Evolutionary conservation across 2,888 invertebrate species (phyloP), one percentile per base, ranked within the genome.

Genomic region (Embidobia sp.): DNA sequence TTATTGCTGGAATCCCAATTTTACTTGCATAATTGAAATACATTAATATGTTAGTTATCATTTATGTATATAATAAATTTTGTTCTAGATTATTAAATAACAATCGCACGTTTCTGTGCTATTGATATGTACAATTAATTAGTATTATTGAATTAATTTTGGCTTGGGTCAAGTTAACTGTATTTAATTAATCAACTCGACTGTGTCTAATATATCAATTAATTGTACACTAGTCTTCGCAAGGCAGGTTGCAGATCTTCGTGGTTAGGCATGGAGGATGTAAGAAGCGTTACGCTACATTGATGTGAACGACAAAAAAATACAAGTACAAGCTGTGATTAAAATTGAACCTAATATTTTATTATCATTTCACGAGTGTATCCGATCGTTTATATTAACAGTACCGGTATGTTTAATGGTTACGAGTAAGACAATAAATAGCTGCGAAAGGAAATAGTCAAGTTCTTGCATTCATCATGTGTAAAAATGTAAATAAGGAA

Each of bases 271-370:
- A 16, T 42, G 19, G 10, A 46, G 44, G 44, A 59, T 44, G 46
- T 59, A 48, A n/a, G n/a, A 49, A 64, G 22, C 49, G 63, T 64
- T 40, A 49, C 40, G 51, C 40, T 64, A 49, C 29, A 33, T 3
- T 40, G 63, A 64, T 40, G 19, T 16, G 42, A 49, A 15, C 15
- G 49, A 63, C n/a, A n/a, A 64, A 64, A 64, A 49, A 49, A 59
- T 29, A 1, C 3, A 18, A 15, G 1, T 42, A 49, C 49, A 40
- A 40, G 37, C 63, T 49, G 22, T 64, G 63, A 64, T 64, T 51
- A 49, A 64, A 64, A 64, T 64, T 49, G 26, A 51, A 51, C 33
- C 33, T 51, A 31, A 51, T 64, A 53, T 64, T 51, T 51, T 53
- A 53, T 64, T 48, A 49, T 49, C 29, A 29, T 27, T 29, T 42